These are phyloP conservation scores for Amniataba percoides DNA, from an alignment of 2,797 vertebrate species.

Conservation along the genomic window DNA sequence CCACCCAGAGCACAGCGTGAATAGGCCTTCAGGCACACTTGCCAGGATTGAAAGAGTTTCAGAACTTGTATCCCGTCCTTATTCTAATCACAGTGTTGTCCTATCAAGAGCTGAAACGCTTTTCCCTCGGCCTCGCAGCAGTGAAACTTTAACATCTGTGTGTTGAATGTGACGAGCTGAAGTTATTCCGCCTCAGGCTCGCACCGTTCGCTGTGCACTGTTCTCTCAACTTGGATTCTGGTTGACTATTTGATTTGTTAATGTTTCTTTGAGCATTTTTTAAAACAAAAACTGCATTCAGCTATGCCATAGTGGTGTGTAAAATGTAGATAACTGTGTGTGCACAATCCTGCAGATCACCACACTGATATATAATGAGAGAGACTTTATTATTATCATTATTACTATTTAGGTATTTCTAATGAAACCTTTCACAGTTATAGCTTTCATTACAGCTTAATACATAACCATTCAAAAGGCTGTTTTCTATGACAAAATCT, in stretches of 20 bases:
- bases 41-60: slow-evolving; percentile 55
- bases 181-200: slow-evolving; percentile 51
- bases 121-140: slow-evolving; percentile 34
- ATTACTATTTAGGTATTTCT: background rate
- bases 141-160: slow-evolving; percentile 31
- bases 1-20: slow-evolving; percentile 55
- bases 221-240: slow-evolving; percentile 40
- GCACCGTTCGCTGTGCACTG: slow-evolving; percentile 28
- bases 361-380: background rate
- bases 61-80: slow-evolving; percentile 51
- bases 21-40: slow-evolving; percentile 66
- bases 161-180: slow-evolving; percentile 45
- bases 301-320: background rate
- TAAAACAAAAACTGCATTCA: background rate
- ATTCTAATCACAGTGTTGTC: slow-evolving; percentile 57
- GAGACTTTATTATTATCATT: too few species aligned
- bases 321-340: slow-evolving; percentile 2
- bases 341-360: background rate
- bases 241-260: slow-evolving; percentile 35
- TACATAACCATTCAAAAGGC: background rate
- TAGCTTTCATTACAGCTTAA: slow-evolving; percentile 1
- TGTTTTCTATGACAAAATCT: background rate
- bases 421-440: too few species aligned
- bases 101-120: slow-evolving; percentile 52
- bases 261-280: slow-evolving; percentile 35